Evolutionary conservation across 92 coral and sea anemone genomes (phyloP), one percentile per base, ranked within the genome.

Genomic region (Phenganax subtilis): DNA sequence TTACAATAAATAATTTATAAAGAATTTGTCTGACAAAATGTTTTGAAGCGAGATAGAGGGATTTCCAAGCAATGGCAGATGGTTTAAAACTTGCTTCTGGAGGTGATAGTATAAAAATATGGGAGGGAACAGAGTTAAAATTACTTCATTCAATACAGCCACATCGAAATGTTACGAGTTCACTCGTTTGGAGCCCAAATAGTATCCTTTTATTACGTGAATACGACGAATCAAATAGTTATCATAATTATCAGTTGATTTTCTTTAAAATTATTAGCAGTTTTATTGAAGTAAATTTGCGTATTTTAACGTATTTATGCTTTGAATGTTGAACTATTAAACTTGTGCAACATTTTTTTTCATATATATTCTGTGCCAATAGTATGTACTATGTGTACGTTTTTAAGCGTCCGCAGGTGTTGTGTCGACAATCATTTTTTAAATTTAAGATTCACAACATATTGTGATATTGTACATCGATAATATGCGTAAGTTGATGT

Each of bases 101-200:
- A 67, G 99, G 99, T 51, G 90, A 89, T 15, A 93, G 90, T 57
- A 87, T 96, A 75, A 96, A 96, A 86, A 87, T 96, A 57, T 96
- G 99, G 99, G 96, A 92, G 86, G 75, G 85, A 82, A 96, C 97
- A 31, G 92, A 83, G 10, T 81, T 96, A n/a, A 79, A 83, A 64
- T 37, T 87, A 78, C 87, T 80, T 72, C 92, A 88, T 59, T 84
- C 93, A 29, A 80, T 91, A 31, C 74, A 82, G 66, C 92, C 90
- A 9, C 99, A 96, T 86, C 86, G 91, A 17, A 92, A 90, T 62
- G 89, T 92, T 12, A 88, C 90, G 12, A 90, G 93, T 25, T 96
- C 99, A 28, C 84, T 96, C 31, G 88, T 91, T 57, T 96, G 99
- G 99, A 92, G 93, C 57, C 93, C 88, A 61, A 96, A 90, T 83